A percentile compares a stretch with the other conserved stretches of the same genome.
These are phyloP conservation scores for Heliconius melpomene DNA, from an alignment of 1,140 invertebrate species.

Conservation along the genomic window DNA sequence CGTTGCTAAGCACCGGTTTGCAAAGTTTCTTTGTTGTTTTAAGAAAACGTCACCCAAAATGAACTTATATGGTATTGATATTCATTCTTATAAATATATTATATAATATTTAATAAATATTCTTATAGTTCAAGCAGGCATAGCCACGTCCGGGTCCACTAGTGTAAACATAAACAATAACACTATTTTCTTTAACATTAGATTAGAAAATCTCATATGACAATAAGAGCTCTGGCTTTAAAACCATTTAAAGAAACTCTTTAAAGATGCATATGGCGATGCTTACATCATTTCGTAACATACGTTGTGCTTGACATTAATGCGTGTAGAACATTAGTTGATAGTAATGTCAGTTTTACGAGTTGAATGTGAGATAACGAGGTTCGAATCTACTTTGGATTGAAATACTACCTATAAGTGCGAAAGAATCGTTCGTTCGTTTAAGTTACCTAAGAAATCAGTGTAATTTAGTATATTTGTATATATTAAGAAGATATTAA, in stretches of 20 bases:
- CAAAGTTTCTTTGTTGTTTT: no score
- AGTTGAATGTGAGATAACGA: constrained; percentile 58
- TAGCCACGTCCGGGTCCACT: no score
- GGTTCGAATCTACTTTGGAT: constrained; percentile 47
- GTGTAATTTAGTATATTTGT: constrained; percentile 4
- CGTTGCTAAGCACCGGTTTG: no score
- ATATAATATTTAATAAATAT: no score
- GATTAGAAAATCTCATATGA: background rate
- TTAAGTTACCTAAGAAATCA: background rate
- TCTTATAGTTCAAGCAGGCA: no score
- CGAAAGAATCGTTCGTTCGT: background rate
- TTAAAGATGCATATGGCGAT: constrained; percentile 53
- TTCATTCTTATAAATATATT: no score
- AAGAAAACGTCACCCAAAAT: no score
- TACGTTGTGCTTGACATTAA: constrained; percentile 65
- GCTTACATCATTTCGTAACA: constrained; percentile 64
- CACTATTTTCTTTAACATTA: no score
- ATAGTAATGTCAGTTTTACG: constrained; percentile 72
- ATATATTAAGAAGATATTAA: background rate
- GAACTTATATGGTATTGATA: no score
- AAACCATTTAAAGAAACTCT: constrained; percentile 3
- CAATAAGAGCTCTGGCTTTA: background rate
- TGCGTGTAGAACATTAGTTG: constrained; percentile 68
- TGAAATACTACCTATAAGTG: constrained; percentile 17
- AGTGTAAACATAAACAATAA: no score